These are phyloP conservation scores for Bufotes viridis DNA, from an alignment of 2,797 vertebrate species.

Conservation along the genomic window DNA sequence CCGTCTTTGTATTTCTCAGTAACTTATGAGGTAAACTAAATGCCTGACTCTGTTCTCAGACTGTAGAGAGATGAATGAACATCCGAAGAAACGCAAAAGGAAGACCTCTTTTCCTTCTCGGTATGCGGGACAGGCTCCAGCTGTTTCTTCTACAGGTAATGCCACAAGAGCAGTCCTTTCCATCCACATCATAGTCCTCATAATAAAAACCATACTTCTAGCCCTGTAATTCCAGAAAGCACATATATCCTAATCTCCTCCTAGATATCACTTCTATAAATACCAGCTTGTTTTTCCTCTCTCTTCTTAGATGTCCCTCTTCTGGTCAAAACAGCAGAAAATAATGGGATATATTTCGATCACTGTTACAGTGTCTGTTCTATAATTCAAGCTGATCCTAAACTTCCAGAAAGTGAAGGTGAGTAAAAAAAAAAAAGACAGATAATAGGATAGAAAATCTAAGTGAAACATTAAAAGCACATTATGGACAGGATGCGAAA, in stretches of 20 bases:
- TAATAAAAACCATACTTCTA: not conserved
- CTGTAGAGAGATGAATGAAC: slow-evolving; percentile 77
- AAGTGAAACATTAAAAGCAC: not conserved
- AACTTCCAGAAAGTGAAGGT: slow-evolving; percentile 77
- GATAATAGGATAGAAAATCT: not conserved
- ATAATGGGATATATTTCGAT: slow-evolving; percentile 81
- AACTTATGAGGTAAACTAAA: not conserved
- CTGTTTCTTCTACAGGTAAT: accelerated
- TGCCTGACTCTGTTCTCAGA: slow-evolving; percentile 58
- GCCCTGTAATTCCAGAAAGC: not conserved
- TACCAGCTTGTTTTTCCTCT: not conserved
- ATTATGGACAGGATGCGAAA: not conserved
- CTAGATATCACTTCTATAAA: not conserved
- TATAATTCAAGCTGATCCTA: slow-evolving; percentile 77
- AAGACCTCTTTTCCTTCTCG: slow-evolving; percentile 81
- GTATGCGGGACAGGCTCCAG: slow-evolving; percentile 74
- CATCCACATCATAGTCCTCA: not conserved
- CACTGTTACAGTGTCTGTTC: slow-evolving; percentile 82
- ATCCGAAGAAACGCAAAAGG: slow-evolving; percentile 82
- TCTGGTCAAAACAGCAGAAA: slow-evolving; percentile 76
- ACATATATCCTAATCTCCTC: not conserved
- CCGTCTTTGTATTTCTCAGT: not conserved
- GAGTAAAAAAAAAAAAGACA: slow-evolving; percentile 40
- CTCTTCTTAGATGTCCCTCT: slow-evolving; percentile 73
- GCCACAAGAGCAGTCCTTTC: not conserved